Evolutionary conservation across 2,113 vertebrate genomes (phyloP).

Genomic region (Xenus cinereus): DNA sequence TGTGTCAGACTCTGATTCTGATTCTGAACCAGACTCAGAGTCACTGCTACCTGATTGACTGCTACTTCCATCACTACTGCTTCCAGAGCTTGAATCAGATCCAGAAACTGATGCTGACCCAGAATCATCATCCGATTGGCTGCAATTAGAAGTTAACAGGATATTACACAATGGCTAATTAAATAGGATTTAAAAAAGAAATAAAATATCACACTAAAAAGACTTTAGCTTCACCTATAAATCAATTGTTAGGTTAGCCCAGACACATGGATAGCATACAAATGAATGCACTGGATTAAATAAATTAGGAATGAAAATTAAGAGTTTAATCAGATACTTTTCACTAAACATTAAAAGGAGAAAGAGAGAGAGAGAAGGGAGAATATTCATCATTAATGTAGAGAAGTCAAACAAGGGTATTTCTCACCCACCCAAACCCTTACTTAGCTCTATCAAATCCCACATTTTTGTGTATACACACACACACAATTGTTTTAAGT

Average conservation of each 20-base stretch:
- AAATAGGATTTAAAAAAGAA: not conserved
- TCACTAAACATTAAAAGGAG: not conserved
- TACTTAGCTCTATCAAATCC: not conserved
- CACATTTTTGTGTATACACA: not conserved
- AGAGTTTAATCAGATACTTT: not conserved
- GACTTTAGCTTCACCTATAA: not conserved
- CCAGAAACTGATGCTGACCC: constrained; percentile 82
- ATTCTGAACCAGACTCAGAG: constrained; percentile 92
- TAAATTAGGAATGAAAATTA: not conserved
- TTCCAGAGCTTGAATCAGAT: constrained; percentile 89
- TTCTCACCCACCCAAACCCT: not conserved
- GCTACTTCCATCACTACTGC: constrained; percentile 92
- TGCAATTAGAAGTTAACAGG: constrained; percentile 64
- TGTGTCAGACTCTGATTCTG: constrained; percentile 88
- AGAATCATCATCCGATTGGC: constrained; percentile 93
- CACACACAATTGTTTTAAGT: not conserved
- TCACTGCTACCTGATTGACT: constrained; percentile 93
- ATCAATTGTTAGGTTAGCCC: not conserved
- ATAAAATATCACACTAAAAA: not conserved
- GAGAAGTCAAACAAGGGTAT: not conserved
- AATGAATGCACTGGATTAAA: not conserved
- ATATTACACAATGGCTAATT: not conserved
- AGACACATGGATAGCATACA: not conserved
- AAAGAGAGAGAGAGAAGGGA: not conserved
- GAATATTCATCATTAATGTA: not conserved